Evolutionary conservation across 2,113 vertebrate genomes (phyloP), one percentile per base, ranked within the genome.

Genomic region (Odontophorus gujanensis): DNA sequence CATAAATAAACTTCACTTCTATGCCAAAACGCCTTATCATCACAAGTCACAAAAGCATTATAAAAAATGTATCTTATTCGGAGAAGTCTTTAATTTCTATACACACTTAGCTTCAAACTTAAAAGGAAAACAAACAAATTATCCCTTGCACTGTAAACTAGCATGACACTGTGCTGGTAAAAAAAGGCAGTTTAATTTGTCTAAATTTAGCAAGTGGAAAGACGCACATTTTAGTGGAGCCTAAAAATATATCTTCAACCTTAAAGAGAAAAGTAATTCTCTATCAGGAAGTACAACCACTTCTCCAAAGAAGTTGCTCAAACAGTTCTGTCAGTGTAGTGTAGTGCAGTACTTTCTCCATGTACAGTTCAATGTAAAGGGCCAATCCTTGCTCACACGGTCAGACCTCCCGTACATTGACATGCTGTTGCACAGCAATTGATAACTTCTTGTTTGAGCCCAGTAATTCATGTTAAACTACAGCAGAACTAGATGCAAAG

Each of bases 221-320:
- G 74, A 67, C 38, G 57, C 28, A 78, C 12, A 92, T 93, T 93
- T 83, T 36, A 78, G 47, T 10, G 11, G 5, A 88, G 30, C 42
- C 67, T 84, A 94, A 93, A 94, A 93, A 89, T 81, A 89, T 1
- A 89, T 28, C 73, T 82, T 83, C 55, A 88, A 24, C 36, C 36
- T 79, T 68, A 80, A 92, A 90, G 20, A 36, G 43, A 85, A 9
- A 38, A 68, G 45, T 34, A 28, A 75, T 87, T 87, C 81, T 95
- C 62, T 51, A 30, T 13, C 42, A 83, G 84, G 45, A 59, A 85
- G 22, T 45, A 55, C 38, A 71, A 40, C 43, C 68, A 40, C 40
- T 92, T 81, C 61, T 67, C 34, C 68, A 79, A 36, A 83, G 13
- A 74, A 81, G 73, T 8, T 48, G 57, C 18, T 61, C 48, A 67